A percentile compares a stretch with the other conserved stretches of the same genome.
Evolutionary conservation across 2,113 vertebrate genomes (phyloP).

Genomic region (Rhizomys pruinosus): DNA sequence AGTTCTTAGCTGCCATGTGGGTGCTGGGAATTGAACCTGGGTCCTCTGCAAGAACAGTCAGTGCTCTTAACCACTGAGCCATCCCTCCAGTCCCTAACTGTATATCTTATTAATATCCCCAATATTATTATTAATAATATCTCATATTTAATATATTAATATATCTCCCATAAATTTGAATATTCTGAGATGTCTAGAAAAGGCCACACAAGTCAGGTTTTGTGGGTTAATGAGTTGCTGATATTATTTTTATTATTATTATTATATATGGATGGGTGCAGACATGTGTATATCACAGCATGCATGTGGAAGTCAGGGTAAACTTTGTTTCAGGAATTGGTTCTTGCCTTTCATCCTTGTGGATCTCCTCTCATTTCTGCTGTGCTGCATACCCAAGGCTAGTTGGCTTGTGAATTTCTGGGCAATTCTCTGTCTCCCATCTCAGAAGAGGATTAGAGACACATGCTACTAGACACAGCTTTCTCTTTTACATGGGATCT

Average conservation of each 20-base stretch:
- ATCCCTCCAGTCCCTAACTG: too few relatives aligned
- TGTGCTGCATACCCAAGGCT: not conserved
- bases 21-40: too few relatives aligned
- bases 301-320: not conserved
- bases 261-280: not conserved
- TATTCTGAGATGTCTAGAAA: constrained; percentile 21
- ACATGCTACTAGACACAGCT: not conserved
- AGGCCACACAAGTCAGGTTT: not conserved
- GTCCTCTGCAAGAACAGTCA: too few relatives aligned
- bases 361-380: not conserved
- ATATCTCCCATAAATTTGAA: not conserved
- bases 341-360: not conserved
- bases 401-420: too few relatives aligned
- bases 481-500: not conserved
- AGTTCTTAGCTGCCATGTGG: too few relatives aligned
- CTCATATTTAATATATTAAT: not conserved
- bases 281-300: not conserved
- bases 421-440: not conserved
- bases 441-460: not conserved
- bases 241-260: not conserved
- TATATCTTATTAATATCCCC: too few relatives aligned
- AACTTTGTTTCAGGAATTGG: not conserved
- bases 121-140: too few relatives aligned
- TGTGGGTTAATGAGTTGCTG: not conserved
- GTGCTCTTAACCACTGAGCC: too few relatives aligned